Base-by-base conservation (phyloP, 2,113 vertebrate genomes). In the Urocitellus parryii region DNA sequence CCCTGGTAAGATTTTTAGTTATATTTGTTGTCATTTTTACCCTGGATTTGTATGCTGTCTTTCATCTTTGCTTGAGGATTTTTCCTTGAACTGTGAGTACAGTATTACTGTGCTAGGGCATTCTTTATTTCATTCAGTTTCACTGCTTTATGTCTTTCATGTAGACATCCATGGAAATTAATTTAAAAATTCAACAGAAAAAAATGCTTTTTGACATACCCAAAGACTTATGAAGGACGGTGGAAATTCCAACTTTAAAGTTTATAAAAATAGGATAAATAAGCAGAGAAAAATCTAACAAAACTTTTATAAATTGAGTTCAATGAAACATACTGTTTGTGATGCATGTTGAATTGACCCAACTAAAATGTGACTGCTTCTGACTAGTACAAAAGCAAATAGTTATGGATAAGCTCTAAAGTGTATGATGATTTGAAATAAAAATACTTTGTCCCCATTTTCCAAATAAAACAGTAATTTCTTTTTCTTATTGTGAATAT, bases 81-180 rank as follows among this genome's bases (percentile, higher is more conserved):
- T 95, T 70, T 74, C 11, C 48, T 78, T 96, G 42, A 92, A 73
- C n/a, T 34, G 3, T 51, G 37, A 78, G 14, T 25, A 2, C 4
- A n/a, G 53, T 51, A 85, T 81, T 63, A 63, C 32, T n/a, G 24
- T 92, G 3, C 27, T 65, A 2, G 8, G n/a, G 24, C 17, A 58
- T 58, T 93, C 24, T 84, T 73, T 88, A 83, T 61, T 96, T 78
- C 24, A 72, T 79, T 92, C 12, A 42, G 4, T 74, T 70, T 90
- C 27, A 39, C 0, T 53, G 74, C 14, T 85, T 95, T 82, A 85
- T 61, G 6, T 37, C 22, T 91, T 89, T 94, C 61, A 74, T 83
- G 48, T 42, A 95, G 37, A 70, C 56, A 65, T 90, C 37, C 37
- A 27, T 87, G 81, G 29, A 92, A 96, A 67, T 76, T 92, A 96